A percentile compares a stretch with the other conserved stretches of the same genome.
These are phyloP conservation scores for Pseudopleuronectes americanus DNA, from an alignment of 2,797 vertebrate species.

Conservation along the genomic window DNA sequence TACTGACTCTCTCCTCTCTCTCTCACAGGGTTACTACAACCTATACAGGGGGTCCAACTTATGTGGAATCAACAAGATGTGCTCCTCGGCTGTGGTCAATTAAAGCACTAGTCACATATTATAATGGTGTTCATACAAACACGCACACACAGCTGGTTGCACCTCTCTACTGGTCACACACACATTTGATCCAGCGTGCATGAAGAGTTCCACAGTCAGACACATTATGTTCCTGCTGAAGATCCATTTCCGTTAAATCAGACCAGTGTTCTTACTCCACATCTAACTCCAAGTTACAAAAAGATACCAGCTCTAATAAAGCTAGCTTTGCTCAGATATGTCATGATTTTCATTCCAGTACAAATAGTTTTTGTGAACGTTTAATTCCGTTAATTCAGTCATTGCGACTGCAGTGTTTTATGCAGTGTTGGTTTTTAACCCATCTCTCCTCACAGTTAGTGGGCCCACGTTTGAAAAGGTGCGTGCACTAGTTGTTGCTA, in stretches of 20 bases:
- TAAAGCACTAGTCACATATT: constrained; percentile 60
- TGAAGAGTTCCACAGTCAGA: constrained; percentile 12
- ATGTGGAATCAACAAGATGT: constrained; percentile 92
- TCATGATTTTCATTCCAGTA: constrained; percentile 30
- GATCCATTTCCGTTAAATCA: constrained; percentile 24
- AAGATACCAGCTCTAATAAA: constrained; percentile 40
- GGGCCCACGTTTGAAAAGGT: constrained; percentile 6
- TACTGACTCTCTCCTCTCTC: not conserved
- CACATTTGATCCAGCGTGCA: constrained; percentile 27
- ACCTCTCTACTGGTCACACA: not conserved
- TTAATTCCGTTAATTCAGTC: constrained; percentile 32
- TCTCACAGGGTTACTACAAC: constrained; percentile 91
- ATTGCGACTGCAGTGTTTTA: constrained; percentile 28
- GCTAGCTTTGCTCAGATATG: constrained; percentile 18
- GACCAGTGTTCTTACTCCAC: constrained; percentile 22
- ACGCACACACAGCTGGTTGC: constrained; percentile 8
- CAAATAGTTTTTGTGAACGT: not conserved
- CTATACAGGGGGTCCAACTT: constrained; percentile 87
- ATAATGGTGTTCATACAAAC: not conserved
- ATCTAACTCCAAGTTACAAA: constrained; percentile 26
- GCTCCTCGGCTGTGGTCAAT: constrained; percentile 88
- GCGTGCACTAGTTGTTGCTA: not conserved
- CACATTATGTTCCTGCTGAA: constrained; percentile 26
- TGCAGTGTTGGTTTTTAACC: constrained; percentile 23
- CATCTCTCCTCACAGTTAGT: constrained; percentile 15